These are phyloP conservation scores for Halichondria panicea DNA, from an alignment of 37 sponge, comb jelly and placozoan genomes.

Conservation along the genomic window DNA sequence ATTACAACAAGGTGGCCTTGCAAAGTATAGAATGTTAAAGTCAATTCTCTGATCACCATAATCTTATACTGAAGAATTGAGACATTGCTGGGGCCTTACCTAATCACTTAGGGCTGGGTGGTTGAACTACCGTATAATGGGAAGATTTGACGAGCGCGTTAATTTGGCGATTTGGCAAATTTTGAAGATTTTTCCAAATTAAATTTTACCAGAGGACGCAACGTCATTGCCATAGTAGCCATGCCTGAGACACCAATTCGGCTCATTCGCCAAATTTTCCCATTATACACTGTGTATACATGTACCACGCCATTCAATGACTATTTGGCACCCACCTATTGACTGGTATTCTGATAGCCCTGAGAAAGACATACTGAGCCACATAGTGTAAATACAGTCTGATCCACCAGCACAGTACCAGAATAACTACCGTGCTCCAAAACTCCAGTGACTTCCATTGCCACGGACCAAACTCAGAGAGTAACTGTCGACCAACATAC, in stretches of 20 bases:
- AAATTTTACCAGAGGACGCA: not conserved
- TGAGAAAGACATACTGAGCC: slow-evolving; percentile 18
- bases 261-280: too few species aligned
- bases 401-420: slow-evolving; percentile 16
- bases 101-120: too few species aligned
- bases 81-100: too few species aligned
- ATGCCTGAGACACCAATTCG: not conserved
- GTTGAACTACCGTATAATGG: too few species aligned
- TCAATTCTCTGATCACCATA: not conserved
- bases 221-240: not conserved
- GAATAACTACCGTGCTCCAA: slow-evolving; percentile 4
- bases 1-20: too few species aligned
- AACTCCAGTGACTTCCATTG: slow-evolving; percentile 9
- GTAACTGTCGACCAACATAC: slow-evolving; percentile 15
- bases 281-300: too few species aligned
- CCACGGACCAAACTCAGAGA: slow-evolving; percentile 8
- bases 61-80: too few species aligned
- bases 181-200: not conserved
- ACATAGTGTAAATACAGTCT: slow-evolving; percentile 7
- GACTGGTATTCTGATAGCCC: not conserved
- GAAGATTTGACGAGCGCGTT: not conserved
- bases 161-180: too few species aligned
- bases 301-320: too few species aligned
- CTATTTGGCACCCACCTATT: not conserved
- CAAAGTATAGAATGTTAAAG: too few species aligned